Conservation (phyloP, 2,113 vertebrate species). For the Pelecanoides urinatrix region DNA sequence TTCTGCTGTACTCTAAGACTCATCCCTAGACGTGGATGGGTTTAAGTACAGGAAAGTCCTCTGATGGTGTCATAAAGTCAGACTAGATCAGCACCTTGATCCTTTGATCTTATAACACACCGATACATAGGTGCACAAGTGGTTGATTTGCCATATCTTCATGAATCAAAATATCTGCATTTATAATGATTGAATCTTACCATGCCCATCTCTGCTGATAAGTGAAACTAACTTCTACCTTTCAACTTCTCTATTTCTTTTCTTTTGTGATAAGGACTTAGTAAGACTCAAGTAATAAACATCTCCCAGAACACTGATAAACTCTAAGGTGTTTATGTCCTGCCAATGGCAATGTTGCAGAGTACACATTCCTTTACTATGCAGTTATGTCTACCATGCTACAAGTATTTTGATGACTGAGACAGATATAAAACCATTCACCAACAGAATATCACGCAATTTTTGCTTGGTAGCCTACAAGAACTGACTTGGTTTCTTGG, state of each 20-base stretch:
- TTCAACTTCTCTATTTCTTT: not conserved
- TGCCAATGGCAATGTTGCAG: not conserved
- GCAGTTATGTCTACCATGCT: slow-evolving; percentile 42
- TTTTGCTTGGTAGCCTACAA: not conserved
- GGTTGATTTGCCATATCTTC: not conserved
- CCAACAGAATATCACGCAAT: not conserved
- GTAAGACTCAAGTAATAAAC: slow-evolving; percentile 10
- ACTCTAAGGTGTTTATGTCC: slow-evolving; percentile 5
- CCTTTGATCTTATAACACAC: not conserved
- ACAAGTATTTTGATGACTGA: slow-evolving; percentile 2
- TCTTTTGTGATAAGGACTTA: not conserved
- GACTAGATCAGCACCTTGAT: not conserved
- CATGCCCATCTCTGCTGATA: not conserved
- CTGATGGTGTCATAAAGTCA: not conserved
- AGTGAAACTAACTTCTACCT: not conserved
- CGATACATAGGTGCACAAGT: no score
- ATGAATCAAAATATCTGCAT: not conserved
- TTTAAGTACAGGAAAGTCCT: not conserved
- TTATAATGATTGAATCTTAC: not conserved
- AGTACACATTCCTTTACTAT: slow-evolving; percentile 52
- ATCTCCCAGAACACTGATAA: slow-evolving; percentile 17
- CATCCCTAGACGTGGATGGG: rapidly evolving
- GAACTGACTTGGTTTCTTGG: not conserved
- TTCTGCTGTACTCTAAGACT: not conserved
- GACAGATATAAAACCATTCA: not conserved